Evolutionary conservation across 2,113 vertebrate genomes (phyloP).

Genomic region (Ptilonorhynchus violaceus): DNA sequence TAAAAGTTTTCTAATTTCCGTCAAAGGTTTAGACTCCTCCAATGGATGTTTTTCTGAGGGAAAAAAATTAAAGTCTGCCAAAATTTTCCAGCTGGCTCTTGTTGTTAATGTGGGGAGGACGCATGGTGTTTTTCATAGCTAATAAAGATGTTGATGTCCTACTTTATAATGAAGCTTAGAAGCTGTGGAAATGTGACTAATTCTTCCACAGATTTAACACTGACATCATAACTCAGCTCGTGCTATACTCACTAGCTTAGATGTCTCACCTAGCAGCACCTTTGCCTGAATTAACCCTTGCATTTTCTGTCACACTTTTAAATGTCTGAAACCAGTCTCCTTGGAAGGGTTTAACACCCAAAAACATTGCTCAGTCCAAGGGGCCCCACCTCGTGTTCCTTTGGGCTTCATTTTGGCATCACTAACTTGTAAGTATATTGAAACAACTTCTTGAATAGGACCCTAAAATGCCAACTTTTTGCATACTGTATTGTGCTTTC

Average conservation of each 20-base stretch:
- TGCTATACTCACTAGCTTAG: not conserved
- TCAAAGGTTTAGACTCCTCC: not conserved
- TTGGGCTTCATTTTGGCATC: not conserved
- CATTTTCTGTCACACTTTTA: not conserved
- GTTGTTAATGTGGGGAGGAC: not conserved
- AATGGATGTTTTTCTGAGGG: not conserved
- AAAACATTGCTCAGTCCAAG: not conserved
- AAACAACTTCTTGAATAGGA: not conserved
- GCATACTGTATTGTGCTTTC: rapidly evolving
- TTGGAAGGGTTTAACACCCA: not conserved
- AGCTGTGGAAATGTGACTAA: not conserved
- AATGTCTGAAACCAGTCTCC: not conserved
- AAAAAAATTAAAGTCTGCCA: not conserved
- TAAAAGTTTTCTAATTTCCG: not conserved
- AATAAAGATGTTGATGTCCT: constrained; percentile 12
- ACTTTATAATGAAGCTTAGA: not conserved
- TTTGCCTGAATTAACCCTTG: not conserved
- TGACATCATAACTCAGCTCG: not conserved
- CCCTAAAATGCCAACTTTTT: not conserved
- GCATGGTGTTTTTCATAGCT: not conserved
- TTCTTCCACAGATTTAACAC: not conserved
- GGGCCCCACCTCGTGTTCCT: not conserved
- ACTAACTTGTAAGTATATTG: not conserved
- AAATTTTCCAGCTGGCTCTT: not conserved
- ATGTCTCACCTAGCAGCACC: not conserved